Evolutionary conservation across 2,888 invertebrate genomes (phyloP), one percentile per base, ranked within the genome.

Genomic region (Capitulum mitella): DNA sequence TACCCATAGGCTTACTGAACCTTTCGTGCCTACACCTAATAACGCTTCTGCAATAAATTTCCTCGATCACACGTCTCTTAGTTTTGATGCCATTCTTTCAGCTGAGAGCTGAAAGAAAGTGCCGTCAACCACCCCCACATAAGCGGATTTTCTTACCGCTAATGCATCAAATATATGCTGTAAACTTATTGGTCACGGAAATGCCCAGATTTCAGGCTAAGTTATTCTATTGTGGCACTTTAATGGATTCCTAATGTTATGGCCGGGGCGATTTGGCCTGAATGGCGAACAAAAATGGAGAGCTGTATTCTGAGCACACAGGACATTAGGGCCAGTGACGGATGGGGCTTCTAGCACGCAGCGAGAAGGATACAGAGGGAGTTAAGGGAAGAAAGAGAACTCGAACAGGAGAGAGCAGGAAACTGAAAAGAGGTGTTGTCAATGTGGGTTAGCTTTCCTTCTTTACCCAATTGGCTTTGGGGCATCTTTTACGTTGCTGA

Each of bases 141-240:
- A 70, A 70, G 70, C 70, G 37, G 70, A 37, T 70, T 70, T 58
- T 70, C 70, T 70, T 34, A 32, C 34, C 70, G 22, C 70, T 70
- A 70, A 70, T 70, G 70, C 70, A 70, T 37, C 70, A 37, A 70
- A 70, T 70, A 19, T 37, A 70, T 37, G 37, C 37, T 22, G 26
- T 70, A 70, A 70, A 70, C 70, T 70, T 70, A 32, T 70, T 70
- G 70, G 70, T 70, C 37, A 70, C 70, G 70, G 70, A 70, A 70
- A 70, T 70, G 70, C 34, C 70, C 70, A 70, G 70, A 70, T 70
- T 70, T 70, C 70, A 70, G 70, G 32, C 70, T 70, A 37, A 70
- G 70, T 70, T 70, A 70, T 70, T 70, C 70, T 70, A 37, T 70
- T 70, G 70, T 70, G 70, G 37, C 34, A 29, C 70, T 70, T 37